Evolutionary conservation across 2,797 vertebrate species (phyloP), one percentile per base, ranked within the genome.

Genomic region (Karalla daura): DNA sequence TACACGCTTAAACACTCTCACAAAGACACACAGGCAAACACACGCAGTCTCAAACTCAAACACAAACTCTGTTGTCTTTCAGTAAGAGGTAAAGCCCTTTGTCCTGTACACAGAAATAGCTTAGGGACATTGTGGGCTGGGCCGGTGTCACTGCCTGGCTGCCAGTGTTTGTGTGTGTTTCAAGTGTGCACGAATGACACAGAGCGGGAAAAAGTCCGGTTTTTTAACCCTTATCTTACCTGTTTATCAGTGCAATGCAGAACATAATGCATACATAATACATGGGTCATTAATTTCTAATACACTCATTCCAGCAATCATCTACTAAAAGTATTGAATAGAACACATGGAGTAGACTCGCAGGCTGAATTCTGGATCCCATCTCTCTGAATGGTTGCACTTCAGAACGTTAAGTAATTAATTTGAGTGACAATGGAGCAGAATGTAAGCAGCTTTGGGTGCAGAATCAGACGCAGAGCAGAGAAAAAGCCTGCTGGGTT

Each of bases 61-160:
- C 47, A 69, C 78, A 73, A 68, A 53, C 71, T 69, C 59, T 37
- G 74, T 75, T 81, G 70, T 87, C 74, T 74, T 80, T 83, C 70
- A 80, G 74, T 75, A 59, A 51, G 81, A 88, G 78, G 83, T 85
- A 61, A 63, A 83, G 61, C 30, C 46, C 73, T 85, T 89, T 86
- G 88, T 91, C 82, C 74, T 85, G 76, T 15, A 68, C 74, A 85
- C 81, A 77, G 63, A 88, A 90, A 90, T 89, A 89, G 75, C 80
- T 68, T 59, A 78, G 74, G 82, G 76, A 69, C 70, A 73, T 53
- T 75, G 47, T 76, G 68, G 52, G 76, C 28, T 51, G 55, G 44
- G 2, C 46, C 21, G 36, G 46, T 80, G 80, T 81, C 71, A 63
- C 51, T 50, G 80, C 53, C 58, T 51, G 28, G 69, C 74, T 58